These are phyloP conservation scores for Menidia beryllina DNA, from an alignment of 2,113 vertebrate genomes.

Conservation along the genomic window DNA sequence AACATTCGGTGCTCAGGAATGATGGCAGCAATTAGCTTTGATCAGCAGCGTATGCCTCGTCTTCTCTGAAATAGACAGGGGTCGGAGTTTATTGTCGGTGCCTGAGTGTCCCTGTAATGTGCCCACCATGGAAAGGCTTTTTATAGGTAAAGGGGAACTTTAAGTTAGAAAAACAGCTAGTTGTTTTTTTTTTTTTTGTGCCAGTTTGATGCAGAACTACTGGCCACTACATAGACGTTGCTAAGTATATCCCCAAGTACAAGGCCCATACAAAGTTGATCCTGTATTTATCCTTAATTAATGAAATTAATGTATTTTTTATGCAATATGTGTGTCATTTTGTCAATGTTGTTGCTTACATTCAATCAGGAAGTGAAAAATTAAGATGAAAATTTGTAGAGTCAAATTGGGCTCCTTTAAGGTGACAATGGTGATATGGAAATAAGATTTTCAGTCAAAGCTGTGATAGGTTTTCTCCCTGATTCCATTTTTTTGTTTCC, in stretches of 20 bases:
- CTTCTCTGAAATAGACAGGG: conserved; percentile 16
- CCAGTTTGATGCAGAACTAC: neutral
- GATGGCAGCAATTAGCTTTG: conserved; percentile 54
- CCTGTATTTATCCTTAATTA: too few relatives aligned
- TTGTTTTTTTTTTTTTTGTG: neutral
- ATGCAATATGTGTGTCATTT: neutral
- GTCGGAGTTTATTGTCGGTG: neutral
- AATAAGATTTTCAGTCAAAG: neutral
- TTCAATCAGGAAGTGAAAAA: neutral
- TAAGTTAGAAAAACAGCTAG: neutral
- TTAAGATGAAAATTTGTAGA: too few relatives aligned
- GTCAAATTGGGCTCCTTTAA: neutral
- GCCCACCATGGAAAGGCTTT: neutral
- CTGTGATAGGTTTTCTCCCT: too few relatives aligned
- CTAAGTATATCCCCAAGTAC: too few relatives aligned
- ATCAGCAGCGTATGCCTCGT: conserved; percentile 26
- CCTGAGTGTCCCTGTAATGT: neutral
- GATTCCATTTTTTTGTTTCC: too few relatives aligned
- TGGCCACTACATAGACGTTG: too few relatives aligned
- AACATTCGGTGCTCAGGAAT: conserved; percentile 41
- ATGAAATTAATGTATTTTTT: too few relatives aligned
- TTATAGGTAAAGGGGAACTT: neutral
- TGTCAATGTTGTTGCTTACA: neutral
- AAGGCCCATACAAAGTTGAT: too few relatives aligned
- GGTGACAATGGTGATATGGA: neutral